Evolutionary conservation across 2,797 vertebrate genomes (phyloP), one percentile per base, ranked within the genome.

Genomic region (Ctenochaetus hawaiiensis): DNA sequence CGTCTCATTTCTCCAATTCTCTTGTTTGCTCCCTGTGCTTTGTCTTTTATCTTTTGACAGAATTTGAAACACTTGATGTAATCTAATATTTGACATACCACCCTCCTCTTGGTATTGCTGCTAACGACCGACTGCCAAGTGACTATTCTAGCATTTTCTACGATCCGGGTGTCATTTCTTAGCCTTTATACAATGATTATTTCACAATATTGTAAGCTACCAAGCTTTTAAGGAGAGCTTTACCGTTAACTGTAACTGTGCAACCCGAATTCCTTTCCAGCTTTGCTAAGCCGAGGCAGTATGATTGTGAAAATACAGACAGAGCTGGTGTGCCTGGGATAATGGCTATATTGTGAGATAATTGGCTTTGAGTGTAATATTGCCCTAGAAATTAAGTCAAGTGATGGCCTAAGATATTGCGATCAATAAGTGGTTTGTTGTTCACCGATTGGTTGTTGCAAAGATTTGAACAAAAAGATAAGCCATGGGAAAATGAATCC

Each of bases 61-160:
- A 8, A 8, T 53, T 17, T 52, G 0, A 48, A 73, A 54, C 44
- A 20, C 2, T 4, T 8, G 6, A 20, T 68, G 59, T 10, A 7
- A 3, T 44, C 9, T 49, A n/a, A 47, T 12, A 13, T 2, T 20
- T 49, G 6, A 45, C 18, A 22, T 9, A 18, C 8, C 5, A 6
- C 7, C 12, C 14, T 61, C 12, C 2, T 12, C 0, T 47, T 9
- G 6, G 5, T 16, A 13, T 30, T 48, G 17, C 61, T 72, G 23
- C 26, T 18, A 67, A 26, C 37, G 30, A 9, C 44, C 6, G 22
- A n/a, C 26, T 45, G 30, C 13, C 30, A 41, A 53, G 41, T 37
- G 65, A 26, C 51, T 49, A 37, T 89, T 89, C 79, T 75, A 83
- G 85, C 53, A 86, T 63, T 78, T 89, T 89, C 88, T 30, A 43